Evolutionary conservation across 2,113 vertebrate genomes (phyloP), one percentile per base, ranked within the genome.

Genomic region (Polypterus bichir): DNA sequence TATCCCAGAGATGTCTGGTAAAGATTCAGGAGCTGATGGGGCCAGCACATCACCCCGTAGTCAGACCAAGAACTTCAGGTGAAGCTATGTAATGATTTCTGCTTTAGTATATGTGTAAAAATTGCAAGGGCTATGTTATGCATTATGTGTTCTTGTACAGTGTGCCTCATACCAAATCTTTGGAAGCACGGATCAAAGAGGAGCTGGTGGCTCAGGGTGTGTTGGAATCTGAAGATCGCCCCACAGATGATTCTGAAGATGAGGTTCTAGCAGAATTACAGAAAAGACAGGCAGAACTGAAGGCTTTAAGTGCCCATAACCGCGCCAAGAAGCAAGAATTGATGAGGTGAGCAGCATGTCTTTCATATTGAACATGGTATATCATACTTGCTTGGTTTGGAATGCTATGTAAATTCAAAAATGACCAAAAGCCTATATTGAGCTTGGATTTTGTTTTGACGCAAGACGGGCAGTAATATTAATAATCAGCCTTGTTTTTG

Each of bases 31-130:
- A 59, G 86, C 84, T 0, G 94, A 99, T 0, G 93, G 93, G 0
- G 94, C 95, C 0, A 91, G 94, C 68, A 98, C 95, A 0, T 99
- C 96, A 44, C 96, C 96, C 48, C 89, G 94, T 55, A 98, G 93
- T 72, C 96, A 97, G 81, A 95, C 92, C 68, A 98, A 99, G 69
- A 86, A 93, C 48, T 98, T 97, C 74, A 97, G 96, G 96, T 97
- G 79, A 80, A 75, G 11, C 27, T 27, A 27, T 27, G 27, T 27
- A 27, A 27, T 27, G 27, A 27, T 27, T 27, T 27, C 27, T 27
- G 27, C 27, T 27, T 27, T 27, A 27, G 27, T 27, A 27, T 27
- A 27, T 27, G 27, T 27, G 27, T 27, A 27, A 27, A 27, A 27
- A 27, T 27, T 27, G 27, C 27, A 27, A 27, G 27, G 27, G 27